A percentile compares a stretch with the other conserved stretches of the same genome.
phyloP scores from a whole-genome alignment of 2,113 vertebrate genomes.

The Malurus melanocephalus region DNA sequence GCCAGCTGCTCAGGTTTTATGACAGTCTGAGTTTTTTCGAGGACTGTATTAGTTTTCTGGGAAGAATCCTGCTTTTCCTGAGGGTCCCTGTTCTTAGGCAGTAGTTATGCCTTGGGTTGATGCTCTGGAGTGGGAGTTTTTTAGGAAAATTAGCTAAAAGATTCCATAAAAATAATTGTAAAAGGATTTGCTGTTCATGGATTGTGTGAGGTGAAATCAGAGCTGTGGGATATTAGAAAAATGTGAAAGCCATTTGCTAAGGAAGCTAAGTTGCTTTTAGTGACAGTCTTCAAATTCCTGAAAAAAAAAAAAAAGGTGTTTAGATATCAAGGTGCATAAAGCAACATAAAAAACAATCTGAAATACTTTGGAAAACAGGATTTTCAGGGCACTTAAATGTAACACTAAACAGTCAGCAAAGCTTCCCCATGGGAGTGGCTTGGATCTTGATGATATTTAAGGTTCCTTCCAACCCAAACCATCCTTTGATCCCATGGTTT shows the following conservation, averaged over 20 bases:
- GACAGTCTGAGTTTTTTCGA: constrained; percentile 74
- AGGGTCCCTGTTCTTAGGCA: constrained; percentile 40
- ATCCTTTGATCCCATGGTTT: background rate
- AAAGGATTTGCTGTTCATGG: background rate
- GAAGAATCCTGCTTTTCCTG: constrained; percentile 63
- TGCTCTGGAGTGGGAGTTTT: background rate
- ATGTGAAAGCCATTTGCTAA: background rate
- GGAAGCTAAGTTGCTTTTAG: background rate
- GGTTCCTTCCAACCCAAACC: background rate
- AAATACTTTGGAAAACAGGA: background rate
- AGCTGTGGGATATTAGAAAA: background rate
- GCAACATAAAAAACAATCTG: background rate
- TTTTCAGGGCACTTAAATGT: background rate
- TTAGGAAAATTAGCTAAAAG: constrained; percentile 30
- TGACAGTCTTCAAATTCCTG: background rate
- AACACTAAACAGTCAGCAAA: background rate
- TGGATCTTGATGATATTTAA: background rate
- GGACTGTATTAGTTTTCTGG: constrained; percentile 75
- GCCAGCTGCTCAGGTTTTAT: constrained; percentile 82
- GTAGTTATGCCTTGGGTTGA: constrained; percentile 17
- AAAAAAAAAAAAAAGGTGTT: background rate
- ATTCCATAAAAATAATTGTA: background rate
- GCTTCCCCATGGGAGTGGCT: background rate
- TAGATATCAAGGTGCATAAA: background rate
- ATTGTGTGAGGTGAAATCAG: background rate